phyloP scores from a whole-genome alignment of 64 coral and sea anemone genomes.

The Anthopleura sola region DNA sequence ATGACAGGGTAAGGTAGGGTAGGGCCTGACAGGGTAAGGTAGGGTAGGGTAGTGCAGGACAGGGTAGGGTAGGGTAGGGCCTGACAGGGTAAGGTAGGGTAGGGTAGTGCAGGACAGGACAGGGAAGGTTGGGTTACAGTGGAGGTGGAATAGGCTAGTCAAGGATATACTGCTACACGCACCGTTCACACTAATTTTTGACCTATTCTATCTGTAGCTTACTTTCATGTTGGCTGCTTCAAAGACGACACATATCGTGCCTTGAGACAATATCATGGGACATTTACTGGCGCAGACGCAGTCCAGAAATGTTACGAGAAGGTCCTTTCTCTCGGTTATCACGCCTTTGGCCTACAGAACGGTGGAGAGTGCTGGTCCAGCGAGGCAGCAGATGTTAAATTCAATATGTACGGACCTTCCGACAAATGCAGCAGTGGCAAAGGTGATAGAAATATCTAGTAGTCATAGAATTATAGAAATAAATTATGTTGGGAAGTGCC shows the following conservation, averaged over 20 bases:
- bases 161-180: too few species aligned
- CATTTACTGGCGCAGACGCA: constrained; percentile 6
- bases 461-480: too few species aligned
- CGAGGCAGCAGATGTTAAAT: constrained; percentile 5
- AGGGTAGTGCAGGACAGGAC: too few species aligned
- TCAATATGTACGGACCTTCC: constrained; percentile 10
- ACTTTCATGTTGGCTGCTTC: constrained; percentile 15
- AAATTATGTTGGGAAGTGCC: too few species aligned
- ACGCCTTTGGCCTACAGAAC: constrained; percentile 39
- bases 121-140: too few species aligned
- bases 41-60: too few species aligned
- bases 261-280: neutral
- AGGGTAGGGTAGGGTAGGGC: too few species aligned
- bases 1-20: too few species aligned
- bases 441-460: constrained; percentile 2
- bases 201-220: neutral
- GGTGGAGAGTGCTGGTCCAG: constrained; percentile 50
- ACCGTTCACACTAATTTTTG: too few species aligned
- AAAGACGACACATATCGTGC: neutral
- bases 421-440: constrained; percentile 27
- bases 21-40: too few species aligned
- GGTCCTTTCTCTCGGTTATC: neutral
- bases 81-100: too few species aligned
- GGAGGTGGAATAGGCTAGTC: too few species aligned
- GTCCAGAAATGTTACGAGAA: constrained; percentile 21